These are phyloP conservation scores for Sebastiscus albofasciatus DNA, from an alignment of 2,797 vertebrate species.

Conservation along the genomic window DNA sequence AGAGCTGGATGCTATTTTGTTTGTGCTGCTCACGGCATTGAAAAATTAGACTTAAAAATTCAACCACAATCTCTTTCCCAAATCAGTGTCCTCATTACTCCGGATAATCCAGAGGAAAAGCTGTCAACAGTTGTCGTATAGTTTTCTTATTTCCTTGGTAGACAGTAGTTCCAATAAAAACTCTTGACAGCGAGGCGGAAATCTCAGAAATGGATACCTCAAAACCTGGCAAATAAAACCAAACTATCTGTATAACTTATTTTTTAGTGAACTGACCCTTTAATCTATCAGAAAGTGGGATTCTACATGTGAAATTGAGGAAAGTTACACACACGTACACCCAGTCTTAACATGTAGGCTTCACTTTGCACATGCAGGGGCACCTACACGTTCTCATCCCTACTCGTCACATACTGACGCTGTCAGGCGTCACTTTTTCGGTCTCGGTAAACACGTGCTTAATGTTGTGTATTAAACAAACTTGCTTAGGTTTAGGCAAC, in stretches of 20 bases:
- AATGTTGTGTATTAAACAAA: no score
- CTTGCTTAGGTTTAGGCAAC: no score
- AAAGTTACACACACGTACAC: neutral
- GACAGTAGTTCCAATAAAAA: neutral
- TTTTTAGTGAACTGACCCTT: neutral
- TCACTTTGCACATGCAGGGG: neutral
- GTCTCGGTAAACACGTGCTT: no score
- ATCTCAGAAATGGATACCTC: neutral
- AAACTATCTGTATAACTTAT: neutral
- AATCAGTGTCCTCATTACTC: slow-evolving; percentile 33
- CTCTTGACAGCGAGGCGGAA: neutral
- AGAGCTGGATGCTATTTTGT: neutral
- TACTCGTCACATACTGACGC: no score
- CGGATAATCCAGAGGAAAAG: slow-evolving; percentile 10
- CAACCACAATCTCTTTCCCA: slow-evolving; percentile 3
- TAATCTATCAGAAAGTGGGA: neutral
- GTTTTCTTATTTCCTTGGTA: neutral
- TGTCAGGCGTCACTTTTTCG: no score
- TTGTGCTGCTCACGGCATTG: neutral
- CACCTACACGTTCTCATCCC: no score
- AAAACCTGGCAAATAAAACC: neutral
- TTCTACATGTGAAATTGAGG: neutral
- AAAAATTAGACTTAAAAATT: slow-evolving; percentile 4
- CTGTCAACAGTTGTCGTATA: slow-evolving; percentile 25
- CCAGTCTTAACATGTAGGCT: neutral